Evolutionary conservation across 2,888 invertebrate species (phyloP).

Genomic region (Aethes cnicana): DNA sequence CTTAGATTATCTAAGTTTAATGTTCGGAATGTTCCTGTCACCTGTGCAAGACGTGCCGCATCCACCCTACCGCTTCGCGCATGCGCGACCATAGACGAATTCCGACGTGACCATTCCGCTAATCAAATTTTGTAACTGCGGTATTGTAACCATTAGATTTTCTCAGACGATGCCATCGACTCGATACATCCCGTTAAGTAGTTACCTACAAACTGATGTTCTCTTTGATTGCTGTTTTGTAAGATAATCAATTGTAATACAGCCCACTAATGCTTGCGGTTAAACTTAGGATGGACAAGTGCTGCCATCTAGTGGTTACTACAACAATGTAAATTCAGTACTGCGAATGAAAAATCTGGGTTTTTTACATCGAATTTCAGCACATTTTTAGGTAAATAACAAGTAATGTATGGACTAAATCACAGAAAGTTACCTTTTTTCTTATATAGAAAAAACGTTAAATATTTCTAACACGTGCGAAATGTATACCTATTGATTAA

Average conservation of each 20-base stretch:
- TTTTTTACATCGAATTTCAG: too few species aligned
- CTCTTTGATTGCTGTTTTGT: conserved; percentile 42
- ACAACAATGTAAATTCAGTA: not conserved
- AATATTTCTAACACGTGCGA: too few species aligned
- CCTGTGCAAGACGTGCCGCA: conserved; percentile 47
- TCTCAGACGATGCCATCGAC: conserved; percentile 66
- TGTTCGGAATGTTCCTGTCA: not conserved
- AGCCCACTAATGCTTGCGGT: not conserved
- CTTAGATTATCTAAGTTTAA: not conserved
- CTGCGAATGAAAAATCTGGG: not conserved
- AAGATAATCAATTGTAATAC: conserved; percentile 25
- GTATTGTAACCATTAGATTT: conserved; percentile 76
- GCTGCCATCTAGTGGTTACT: conserved; percentile 12
- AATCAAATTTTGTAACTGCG: conserved; percentile 82
- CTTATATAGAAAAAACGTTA: too few species aligned
- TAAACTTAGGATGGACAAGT: not conserved
- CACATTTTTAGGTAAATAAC: too few species aligned
- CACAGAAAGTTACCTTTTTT: too few species aligned
- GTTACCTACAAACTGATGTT: conserved; percentile 44
- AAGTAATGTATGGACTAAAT: too few species aligned
- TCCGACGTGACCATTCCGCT: conserved; percentile 79
- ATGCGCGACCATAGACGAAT: conserved; percentile 61
- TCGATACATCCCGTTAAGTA: conserved; percentile 72
- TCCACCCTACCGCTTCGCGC: conserved; percentile 42
- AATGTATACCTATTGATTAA: too few species aligned